phyloP scores from a whole-genome alignment of 2,888 invertebrate species.

The Pollenia labialis region DNA sequence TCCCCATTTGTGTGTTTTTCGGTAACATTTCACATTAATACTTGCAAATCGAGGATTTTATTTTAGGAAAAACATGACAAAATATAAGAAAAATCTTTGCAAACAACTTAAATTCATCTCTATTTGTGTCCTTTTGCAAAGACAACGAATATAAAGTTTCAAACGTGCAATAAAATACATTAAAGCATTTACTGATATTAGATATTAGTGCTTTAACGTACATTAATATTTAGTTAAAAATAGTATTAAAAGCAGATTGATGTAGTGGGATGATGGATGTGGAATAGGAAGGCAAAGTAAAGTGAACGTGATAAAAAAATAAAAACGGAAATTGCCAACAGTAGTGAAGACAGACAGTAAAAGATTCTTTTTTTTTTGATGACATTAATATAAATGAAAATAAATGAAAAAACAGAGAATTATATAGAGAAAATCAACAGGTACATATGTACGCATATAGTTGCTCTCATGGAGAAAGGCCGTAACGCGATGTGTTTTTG shows the following conservation, averaged over 20 bases:
- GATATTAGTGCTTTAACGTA: too few species aligned
- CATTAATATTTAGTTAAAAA: conserved; percentile 2
- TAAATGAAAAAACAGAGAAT: neutral
- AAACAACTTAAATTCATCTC: conserved; percentile 48
- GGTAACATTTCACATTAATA: conserved; percentile 53
- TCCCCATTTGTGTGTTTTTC: conserved; percentile 48
- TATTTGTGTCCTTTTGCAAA: conserved; percentile 30
- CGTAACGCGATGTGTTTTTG: too few species aligned
- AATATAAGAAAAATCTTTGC: too few species aligned
- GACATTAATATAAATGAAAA: neutral
- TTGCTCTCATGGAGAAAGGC: too few species aligned
- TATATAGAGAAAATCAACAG: neutral
- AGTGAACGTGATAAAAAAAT: conserved; percentile 39
- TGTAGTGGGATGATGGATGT: neutral
- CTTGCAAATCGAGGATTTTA: conserved; percentile 42
- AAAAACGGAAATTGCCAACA: conserved; percentile 52
- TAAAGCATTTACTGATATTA: neutral
- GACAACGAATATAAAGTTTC: neutral
- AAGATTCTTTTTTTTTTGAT: neutral
- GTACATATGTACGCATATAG: too few species aligned
- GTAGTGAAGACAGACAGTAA: neutral
- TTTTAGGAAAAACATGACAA: neutral
- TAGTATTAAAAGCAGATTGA: neutral
- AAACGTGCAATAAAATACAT: neutral
- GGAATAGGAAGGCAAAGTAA: neutral